Evolutionary conservation across 2,888 invertebrate species (phyloP), one percentile per base, ranked within the genome.

Genomic region (Lottia scabra): DNA sequence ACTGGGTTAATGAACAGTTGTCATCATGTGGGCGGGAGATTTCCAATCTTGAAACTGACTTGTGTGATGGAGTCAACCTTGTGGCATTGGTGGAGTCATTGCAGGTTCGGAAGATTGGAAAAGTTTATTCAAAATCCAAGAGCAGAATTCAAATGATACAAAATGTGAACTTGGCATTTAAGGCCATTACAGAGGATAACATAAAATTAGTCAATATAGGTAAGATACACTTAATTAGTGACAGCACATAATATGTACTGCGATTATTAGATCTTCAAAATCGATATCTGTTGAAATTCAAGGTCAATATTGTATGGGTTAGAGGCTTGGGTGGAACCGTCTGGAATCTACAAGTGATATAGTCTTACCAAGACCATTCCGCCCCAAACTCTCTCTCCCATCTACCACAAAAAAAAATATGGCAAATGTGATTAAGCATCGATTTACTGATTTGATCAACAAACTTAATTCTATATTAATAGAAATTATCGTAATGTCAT

Each of bases 191-290:
- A 86, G 95, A 96, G 75, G 99, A 99, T 89, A 97, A 98, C 69
- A 96, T 99, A 69, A 98, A 97, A 90, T 93, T 99, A 81, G 99
- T 99, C 77, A 99, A 99, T 91, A 99, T 99, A 84, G 99, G 99
- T 96, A 91, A 81, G 85, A 19, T 19, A 56, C 13, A 12, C n/a
- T 19, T 10, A 4, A 23, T n/a, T n/a, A n/a, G n/a, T n/a, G n/a
- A n/a, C n/a, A n/a, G n/a, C n/a, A n/a, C n/a, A n/a, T n/a, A n/a
- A n/a, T n/a, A n/a, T n/a, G n/a, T n/a, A n/a, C n/a, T n/a, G n/a
- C n/a, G n/a, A n/a, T n/a, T n/a, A n/a, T n/a, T n/a, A n/a, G n/a
- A 0, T n/a, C 23, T 56, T 6, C 8, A 16, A n/a, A 23, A 10
- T 23, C n/a, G n/a, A 48, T 19, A 15, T 12, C 19, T 48, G 19